Base-by-base conservation (phyloP, 2,797 vertebrate species). In the Enteromius unitaeniatus region DNA sequence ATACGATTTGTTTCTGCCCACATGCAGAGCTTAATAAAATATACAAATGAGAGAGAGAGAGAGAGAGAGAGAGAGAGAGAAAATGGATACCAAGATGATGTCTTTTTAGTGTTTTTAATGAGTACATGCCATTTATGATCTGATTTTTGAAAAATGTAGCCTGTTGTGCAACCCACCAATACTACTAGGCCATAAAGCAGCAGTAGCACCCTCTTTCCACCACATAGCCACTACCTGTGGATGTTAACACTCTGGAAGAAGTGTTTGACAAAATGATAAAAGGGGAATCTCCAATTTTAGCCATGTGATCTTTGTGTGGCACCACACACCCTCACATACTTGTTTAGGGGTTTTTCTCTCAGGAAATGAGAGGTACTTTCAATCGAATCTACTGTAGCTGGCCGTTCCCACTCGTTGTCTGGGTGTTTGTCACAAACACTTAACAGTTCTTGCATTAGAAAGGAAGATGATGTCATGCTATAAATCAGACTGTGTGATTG, bases 381-480 rank as follows among this genome's bases (percentile, higher is more conserved):
- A 81, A 45, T 4, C 11, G 0, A 69, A 26, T 69, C 28, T 34
- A 28, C 28, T 28, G 28, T 28, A 34, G 9, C 1, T 70, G 26
- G 40, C 37, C 72, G 13, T 55, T 75, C 34, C 6, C 6, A 58
- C 1, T 58, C 51, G 34, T 74, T 23, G n/a, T 42, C 7, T 23
- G 4, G 58, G 55, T 75, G 31, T 76, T 73, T 74, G 47, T 74
- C 10, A 53, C 73, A 75, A 40, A 75, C 14, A 3, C 26, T 45
- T 45, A 26, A 28, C 8, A 9, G 11, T 49, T 37, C 26, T 47
- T 42, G 11, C 37, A 23, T 3, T 40, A 37, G 28, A 40, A 67
- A 65, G 15, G 28, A 74, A 45, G 6, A 49, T 31, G 17, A 34
- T 51, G 51, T 51, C 69, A 45, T 40, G 34, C 64, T 62, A 6